phyloP scores from a whole-genome alignment of 1,140 invertebrate species.

The Saccostrea cuccullata region DNA sequence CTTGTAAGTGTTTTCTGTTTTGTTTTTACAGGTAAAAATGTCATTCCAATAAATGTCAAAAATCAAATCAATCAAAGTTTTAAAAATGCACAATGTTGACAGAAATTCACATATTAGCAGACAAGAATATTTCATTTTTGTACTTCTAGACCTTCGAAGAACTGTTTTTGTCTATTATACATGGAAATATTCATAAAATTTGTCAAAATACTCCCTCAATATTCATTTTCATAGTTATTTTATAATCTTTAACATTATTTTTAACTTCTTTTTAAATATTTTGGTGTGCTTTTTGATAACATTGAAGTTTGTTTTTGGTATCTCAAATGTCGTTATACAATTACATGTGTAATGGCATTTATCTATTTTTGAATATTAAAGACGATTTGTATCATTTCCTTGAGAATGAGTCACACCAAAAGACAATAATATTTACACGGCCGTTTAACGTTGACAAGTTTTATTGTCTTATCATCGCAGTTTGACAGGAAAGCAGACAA shows the following conservation, averaged over 20 bases:
- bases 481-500: conserved; percentile 16
- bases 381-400: background rate
- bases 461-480: background rate
- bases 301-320: background rate
- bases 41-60: background rate
- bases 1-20: background rate
- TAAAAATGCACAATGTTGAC: background rate
- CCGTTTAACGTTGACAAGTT: conserved; percentile 6
- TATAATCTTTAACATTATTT: background rate
- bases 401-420: conserved; percentile 16
- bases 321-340: conserved; percentile 1
- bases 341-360: background rate
- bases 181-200: conserved; percentile 28
- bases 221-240: background rate
- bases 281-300: background rate
- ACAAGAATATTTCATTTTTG: background rate
- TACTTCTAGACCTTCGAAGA: background rate
- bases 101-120: background rate
- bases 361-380: background rate
- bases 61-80: background rate
- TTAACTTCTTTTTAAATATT: background rate
- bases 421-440: conserved; percentile 32
- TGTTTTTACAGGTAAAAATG: background rate
- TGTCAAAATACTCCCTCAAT: conserved; percentile 16
- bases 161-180: background rate